Base-by-base conservation (phyloP, 2,797 vertebrate species). In the Crypturellus tataupa region DNA sequence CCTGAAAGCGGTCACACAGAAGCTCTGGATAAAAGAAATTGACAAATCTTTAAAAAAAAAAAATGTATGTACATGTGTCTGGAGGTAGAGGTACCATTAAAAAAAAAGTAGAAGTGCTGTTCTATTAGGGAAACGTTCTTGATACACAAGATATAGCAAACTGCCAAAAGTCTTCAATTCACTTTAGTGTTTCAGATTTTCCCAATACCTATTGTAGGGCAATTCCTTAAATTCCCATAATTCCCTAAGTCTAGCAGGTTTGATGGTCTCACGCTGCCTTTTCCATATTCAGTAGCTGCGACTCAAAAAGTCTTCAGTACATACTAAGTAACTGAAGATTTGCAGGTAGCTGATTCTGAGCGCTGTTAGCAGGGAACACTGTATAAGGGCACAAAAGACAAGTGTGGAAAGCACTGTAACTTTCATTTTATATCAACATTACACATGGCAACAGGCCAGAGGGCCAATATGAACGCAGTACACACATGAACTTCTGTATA, bases 1-100 rank as follows among this genome's bases (percentile, higher is more conserved):
- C 49, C 55, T 49, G 5, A 15, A 65, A 29, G 59, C 14, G 55
- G 23, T 59, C 49, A 65, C 2, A 40, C 4, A 53, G 11, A 31
- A 24, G 7, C 9, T 64, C 8, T 21, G 6, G 39, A 24, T 3
- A 17, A 0, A 0, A 83, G 17, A 27, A 56, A 70, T 77, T 55
- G 7, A 10, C 40, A 80, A 90, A 21, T 13, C 10, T 35, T 76
- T 31, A 14, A 35, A 49, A 23, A 68, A 68, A 68, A 68, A 27
- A 27, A 21, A 44, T 37, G 15, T 9, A 11, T 13, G 59, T 46
- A 75, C 13, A 75, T 2, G 1, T 29, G 49, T 13, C 56, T 59
- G 65, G 46, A 80, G 11, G 39, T 10, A 67, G 17, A 70, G 9
- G 17, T 5, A 55, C 21, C 65, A 20, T 8, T 56, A n/a, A 56